Conservation (phyloP, 1,140 invertebrate species). For the Polypedilum pembai region DNA sequence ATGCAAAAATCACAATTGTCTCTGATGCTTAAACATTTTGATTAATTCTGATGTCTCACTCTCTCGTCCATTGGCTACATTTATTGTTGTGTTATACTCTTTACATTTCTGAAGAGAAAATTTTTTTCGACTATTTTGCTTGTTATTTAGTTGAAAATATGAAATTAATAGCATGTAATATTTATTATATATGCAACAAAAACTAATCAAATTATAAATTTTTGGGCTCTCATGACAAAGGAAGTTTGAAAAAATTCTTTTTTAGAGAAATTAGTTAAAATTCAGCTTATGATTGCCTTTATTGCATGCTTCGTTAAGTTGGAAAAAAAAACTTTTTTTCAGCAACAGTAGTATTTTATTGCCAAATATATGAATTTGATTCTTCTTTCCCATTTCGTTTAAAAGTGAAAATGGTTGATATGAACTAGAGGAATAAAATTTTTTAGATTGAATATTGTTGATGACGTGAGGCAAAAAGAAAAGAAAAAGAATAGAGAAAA, state of each 20-base stretch:
- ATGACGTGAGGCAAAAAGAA: background rate
- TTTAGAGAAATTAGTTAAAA: too few species aligned
- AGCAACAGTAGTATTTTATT: background rate
- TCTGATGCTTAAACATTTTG: conserved; percentile 13
- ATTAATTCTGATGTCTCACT: conserved; percentile 5
- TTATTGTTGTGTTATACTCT: background rate
- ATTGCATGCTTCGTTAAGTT: background rate
- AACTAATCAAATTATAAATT: too few species aligned
- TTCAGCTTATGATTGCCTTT: background rate
- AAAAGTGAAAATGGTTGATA: background rate
- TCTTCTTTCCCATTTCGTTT: background rate
- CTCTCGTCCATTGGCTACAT: background rate
- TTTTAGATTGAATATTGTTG: conserved; percentile 1
- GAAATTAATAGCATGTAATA: too few species aligned
- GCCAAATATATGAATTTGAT: background rate
- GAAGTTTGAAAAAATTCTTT: too few species aligned
- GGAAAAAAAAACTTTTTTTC: background rate
- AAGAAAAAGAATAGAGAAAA: background rate
- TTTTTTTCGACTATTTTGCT: too few species aligned
- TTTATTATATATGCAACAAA: too few species aligned
- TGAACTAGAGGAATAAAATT: too few species aligned
- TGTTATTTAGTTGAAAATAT: too few species aligned
- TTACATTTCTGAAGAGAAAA: background rate
- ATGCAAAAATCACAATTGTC: conserved; percentile 21
- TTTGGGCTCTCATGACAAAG: too few species aligned